Evolutionary conservation across 1,140 invertebrate genomes (phyloP).

Genomic region (Drosophila parvula): DNA sequence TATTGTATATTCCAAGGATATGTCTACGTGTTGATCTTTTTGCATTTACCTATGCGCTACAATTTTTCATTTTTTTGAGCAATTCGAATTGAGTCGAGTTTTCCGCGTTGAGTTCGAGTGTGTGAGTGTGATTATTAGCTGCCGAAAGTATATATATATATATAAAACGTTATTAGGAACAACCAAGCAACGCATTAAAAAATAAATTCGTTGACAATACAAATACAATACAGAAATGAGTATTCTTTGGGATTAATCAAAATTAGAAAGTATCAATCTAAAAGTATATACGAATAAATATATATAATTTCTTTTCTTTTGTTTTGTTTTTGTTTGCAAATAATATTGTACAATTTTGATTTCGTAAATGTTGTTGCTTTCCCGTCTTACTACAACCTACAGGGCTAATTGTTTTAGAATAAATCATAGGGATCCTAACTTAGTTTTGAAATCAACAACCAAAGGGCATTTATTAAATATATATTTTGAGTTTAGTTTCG

Average conservation of each 20-base stretch:
- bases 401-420: constrained; percentile 56
- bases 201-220: constrained; percentile 71
- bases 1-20: constrained; percentile 84
- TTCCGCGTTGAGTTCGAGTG: constrained; percentile 13
- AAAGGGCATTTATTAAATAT: constrained; percentile 32
- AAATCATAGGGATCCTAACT: constrained; percentile 51
- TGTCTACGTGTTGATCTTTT: constrained; percentile 83
- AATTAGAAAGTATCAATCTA: constrained; percentile 41
- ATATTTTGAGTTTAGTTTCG: not conserved
- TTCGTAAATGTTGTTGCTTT: constrained; percentile 34
- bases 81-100: constrained; percentile 66
- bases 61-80: constrained; percentile 60
- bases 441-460: constrained; percentile 51
- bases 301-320: constrained; percentile 19
- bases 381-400: constrained; percentile 53
- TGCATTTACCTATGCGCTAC: constrained; percentile 72
- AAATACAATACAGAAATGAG: constrained; percentile 66
- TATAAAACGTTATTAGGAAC: constrained; percentile 60
- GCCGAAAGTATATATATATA: constrained; percentile 40
- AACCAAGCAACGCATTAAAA: constrained; percentile 58
- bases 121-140: constrained; percentile 42
- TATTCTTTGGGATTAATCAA: constrained; percentile 72
- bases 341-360: constrained; percentile 54
- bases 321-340: constrained; percentile 50
- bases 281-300: constrained; percentile 36